Conservation (phyloP, 2,113 vertebrate species). For the Xiphophorus couchianus region DNA sequence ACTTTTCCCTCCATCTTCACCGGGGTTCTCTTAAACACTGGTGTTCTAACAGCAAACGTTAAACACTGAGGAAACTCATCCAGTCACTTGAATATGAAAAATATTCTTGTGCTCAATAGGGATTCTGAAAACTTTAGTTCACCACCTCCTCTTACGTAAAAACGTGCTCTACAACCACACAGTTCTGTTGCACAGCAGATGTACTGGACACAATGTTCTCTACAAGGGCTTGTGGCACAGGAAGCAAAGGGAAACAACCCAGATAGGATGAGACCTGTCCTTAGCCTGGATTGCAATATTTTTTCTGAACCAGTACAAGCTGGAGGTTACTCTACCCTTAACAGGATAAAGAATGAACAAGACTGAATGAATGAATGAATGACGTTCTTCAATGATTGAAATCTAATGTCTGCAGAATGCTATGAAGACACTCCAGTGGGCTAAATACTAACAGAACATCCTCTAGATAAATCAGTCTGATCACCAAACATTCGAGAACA, state of each 20-base stretch:
- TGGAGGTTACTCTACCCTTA: background rate
- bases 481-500: background rate
- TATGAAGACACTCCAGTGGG: background rate
- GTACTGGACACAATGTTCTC: slow-evolving; percentile 44
- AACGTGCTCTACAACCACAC: slow-evolving; percentile 29
- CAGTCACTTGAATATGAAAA: slow-evolving; percentile 3
- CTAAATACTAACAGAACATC: background rate
- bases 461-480: background rate
- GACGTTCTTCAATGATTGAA: background rate
- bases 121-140: slow-evolving; percentile 8
- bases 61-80: background rate
- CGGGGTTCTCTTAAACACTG: background rate
- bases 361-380: background rate
- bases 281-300: background rate
- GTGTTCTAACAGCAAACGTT: too few relatives aligned
- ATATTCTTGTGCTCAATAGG: background rate
- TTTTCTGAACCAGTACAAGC: background rate
- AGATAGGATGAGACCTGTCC: slow-evolving; percentile 11
- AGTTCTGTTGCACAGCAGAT: slow-evolving; percentile 22
- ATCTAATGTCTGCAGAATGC: background rate
- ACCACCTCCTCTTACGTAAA: slow-evolving; percentile 20
- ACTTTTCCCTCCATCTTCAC: background rate
- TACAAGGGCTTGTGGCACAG: slow-evolving; percentile 7
- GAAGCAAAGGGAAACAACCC: slow-evolving; percentile 1
- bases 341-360: background rate